Base-by-base conservation (phyloP, 2,113 vertebrate genomes). In the Ophiodon elongatus region DNA sequence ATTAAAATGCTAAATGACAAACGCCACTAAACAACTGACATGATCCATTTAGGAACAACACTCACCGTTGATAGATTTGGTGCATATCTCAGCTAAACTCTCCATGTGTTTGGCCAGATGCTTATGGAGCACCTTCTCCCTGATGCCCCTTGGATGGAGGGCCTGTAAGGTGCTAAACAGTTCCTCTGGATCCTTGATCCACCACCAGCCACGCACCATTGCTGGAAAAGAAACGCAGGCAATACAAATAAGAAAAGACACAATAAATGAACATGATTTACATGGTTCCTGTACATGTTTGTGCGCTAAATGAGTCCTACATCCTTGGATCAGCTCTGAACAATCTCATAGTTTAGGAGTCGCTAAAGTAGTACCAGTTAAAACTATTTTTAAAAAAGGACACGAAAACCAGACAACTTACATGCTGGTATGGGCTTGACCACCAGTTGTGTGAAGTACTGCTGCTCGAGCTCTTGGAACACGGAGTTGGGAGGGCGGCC, bases 191-290 rank as follows among this genome's bases (percentile, higher is more conserved):
- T 96, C 95, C 91, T 89, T 95, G 91, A 99, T 96, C 97, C 97
- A 98, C 98, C 98, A 99, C 98, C 98, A 99, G 19, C 97, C 98
- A 0, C 96, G 96, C 84, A 94, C 93, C 97, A 98, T 97, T 65
- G 96, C 98, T 99, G 91, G 35, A 86, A 81, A 45, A 59, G 11
- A 86, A 60, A 87, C 7, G 57, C 0, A 70, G n/a, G 57, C 21
- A 62, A 6, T 9, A 60, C 29, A 47, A 31, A 57, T 35, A 33
- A 60, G 25, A 60, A 9, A 47, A 50, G 23, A 57, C 1, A 23
- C 23, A 39, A 35, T 27, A 14, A 65, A 14, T 73, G 4, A 31
- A 3, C 1, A n/a, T 43, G 6, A 13, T 21, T 25, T 15, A 13
- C 4, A 50, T 3, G 37, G 19, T 57, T 66, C 25, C 29, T 33